Conservation (phyloP, 2,797 vertebrate species). For the Bradypus variegatus region DNA sequence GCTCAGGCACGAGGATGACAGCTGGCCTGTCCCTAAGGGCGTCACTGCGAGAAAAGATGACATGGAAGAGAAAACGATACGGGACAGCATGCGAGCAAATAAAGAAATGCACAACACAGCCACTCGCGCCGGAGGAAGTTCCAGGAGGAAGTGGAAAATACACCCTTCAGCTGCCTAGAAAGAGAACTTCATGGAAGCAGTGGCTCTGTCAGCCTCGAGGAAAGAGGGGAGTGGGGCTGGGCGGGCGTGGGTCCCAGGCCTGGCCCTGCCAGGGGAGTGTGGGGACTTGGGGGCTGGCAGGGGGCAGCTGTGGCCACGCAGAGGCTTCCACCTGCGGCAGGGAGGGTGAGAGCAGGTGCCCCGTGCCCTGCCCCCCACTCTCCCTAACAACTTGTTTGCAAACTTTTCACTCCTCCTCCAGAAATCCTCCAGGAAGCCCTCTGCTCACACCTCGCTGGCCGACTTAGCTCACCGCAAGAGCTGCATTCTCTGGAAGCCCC, state of each 20-base stretch:
- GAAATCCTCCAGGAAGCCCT: neutral
- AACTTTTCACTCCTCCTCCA: neutral
- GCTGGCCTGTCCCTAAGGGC: neutral
- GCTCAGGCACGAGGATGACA: neutral
- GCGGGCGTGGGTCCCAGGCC: neutral
- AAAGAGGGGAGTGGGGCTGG: neutral
- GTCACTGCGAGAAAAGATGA: neutral
- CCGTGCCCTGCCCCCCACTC: too few species aligned
- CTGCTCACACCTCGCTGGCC: neutral
- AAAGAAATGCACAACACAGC: neutral
- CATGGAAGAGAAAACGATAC: neutral
- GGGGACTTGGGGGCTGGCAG: accelerated
- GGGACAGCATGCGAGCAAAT: neutral
- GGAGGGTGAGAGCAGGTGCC: too few species aligned
- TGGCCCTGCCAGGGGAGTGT: neutral
- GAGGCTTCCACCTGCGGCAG: neutral
- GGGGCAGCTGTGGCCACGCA: neutral
- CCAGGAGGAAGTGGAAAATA: slow-evolving; percentile 17
- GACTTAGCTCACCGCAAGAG: neutral
- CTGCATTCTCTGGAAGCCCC: neutral
- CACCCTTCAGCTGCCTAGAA: neutral
- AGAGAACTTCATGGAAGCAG: neutral
- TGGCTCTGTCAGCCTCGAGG: neutral
- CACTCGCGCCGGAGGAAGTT: neutral
- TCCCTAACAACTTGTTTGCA: neutral